These are phyloP conservation scores for Prosapia bicincta DNA, from an alignment of 2,888 invertebrate species.

Conservation along the genomic window DNA sequence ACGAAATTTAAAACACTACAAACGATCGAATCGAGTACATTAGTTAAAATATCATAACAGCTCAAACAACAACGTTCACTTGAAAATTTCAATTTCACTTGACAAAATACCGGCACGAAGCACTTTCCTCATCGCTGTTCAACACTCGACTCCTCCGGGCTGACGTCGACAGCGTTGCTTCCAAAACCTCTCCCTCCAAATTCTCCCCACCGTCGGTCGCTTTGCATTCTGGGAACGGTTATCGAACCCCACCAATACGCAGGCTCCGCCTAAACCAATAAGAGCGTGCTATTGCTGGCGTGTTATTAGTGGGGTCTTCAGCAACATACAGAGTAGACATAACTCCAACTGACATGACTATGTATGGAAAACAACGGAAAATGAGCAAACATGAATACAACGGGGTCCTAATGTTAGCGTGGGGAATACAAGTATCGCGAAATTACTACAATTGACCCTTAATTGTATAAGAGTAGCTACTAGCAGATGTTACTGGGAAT, in stretches of 20 bases:
- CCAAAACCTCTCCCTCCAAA: background rate
- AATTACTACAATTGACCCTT: too few species aligned
- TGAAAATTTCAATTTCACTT: background rate
- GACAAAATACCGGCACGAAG: background rate
- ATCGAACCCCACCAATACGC: slow-evolving; percentile 20
- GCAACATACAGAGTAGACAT: background rate
- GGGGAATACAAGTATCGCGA: too few species aligned
- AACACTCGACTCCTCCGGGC: slow-evolving; percentile 4
- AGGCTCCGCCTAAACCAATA: slow-evolving; percentile 20
- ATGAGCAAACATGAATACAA: too few species aligned
- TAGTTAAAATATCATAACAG: background rate
- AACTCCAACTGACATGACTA: background rate
- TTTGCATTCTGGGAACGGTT: slow-evolving; percentile 14
- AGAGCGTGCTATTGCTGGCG: background rate
- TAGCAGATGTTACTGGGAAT: too few species aligned
- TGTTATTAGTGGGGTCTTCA: background rate
- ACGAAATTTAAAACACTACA: background rate
- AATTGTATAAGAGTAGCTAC: too few species aligned
- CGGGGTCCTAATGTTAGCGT: too few species aligned
- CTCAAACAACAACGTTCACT: background rate
- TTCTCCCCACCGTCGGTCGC: background rate
- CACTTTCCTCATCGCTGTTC: background rate
- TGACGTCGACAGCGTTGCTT: background rate
- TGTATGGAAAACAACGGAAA: too few species aligned
- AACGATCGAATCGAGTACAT: background rate